These are phyloP conservation scores for Spea hammondii DNA, from an alignment of 2,797 vertebrate species.

Conservation along the genomic window DNA sequence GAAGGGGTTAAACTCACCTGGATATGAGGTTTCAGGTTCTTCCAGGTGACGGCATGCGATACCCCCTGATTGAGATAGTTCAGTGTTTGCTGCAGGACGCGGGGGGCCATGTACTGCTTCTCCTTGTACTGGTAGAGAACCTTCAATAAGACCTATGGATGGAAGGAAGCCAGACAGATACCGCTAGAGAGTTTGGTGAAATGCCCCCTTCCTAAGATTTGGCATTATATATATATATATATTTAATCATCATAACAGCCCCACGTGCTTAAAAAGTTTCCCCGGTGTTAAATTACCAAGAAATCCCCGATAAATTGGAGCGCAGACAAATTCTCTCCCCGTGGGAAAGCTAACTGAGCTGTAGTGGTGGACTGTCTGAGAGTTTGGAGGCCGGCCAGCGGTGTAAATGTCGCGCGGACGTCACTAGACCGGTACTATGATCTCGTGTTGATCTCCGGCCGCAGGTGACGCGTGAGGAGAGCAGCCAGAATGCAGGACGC, in stretches of 20 bases:
- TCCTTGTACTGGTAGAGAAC: slow-evolving; percentile 97
- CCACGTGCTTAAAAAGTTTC: too few species aligned
- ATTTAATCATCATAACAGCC: too few species aligned
- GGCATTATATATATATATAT: too few species aligned
- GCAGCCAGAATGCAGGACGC: slow-evolving; percentile 76
- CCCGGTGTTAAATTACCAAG: too few species aligned
- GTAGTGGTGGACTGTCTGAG: slow-evolving; percentile 58
- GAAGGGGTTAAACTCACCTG: slow-evolving; percentile 74
- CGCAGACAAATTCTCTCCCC: too few species aligned
- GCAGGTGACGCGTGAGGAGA: slow-evolving; percentile 77
- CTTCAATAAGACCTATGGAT: slow-evolving; percentile 89
- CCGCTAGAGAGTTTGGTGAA: too few species aligned
- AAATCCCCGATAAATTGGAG: too few species aligned
- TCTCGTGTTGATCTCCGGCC: slow-evolving; percentile 83
- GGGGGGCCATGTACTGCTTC: slow-evolving; percentile 94
- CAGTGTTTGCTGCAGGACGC: slow-evolving; percentile 95
- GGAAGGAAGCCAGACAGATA: neutral
- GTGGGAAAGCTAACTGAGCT: too few species aligned
- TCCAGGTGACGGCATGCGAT: slow-evolving; percentile 96
- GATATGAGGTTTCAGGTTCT: slow-evolving; percentile 95
- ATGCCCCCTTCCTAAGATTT: too few species aligned
- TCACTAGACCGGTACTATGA: slow-evolving; percentile 96
- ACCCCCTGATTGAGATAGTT: slow-evolving; percentile 99
- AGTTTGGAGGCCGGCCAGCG: slow-evolving; percentile 76
- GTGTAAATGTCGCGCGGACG: slow-evolving; percentile 68